Percentiles rank a stretch among this genome's conserved stretches.
Conservation (phyloP, 1,140 invertebrate genomes). For the Lepidurus couesii region DNA sequence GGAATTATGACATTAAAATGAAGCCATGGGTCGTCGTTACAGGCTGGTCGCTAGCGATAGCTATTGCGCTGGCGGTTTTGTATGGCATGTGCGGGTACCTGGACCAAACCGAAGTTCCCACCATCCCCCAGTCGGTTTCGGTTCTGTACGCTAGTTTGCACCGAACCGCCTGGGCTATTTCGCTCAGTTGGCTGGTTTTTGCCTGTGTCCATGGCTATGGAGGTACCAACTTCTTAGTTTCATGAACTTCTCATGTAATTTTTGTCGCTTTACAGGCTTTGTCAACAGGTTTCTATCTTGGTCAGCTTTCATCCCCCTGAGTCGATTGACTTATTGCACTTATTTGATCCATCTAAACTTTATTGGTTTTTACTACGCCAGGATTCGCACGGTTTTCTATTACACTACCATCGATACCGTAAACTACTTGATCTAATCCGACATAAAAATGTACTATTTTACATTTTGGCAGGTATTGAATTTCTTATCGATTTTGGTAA, state of each 20-base stretch:
- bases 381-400: neutral
- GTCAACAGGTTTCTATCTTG: constrained; percentile 71
- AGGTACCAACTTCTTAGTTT: constrained; percentile 10
- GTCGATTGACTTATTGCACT: constrained; percentile 79
- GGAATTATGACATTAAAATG: neutral
- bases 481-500: constrained; percentile 52
- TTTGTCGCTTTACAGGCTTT: constrained; percentile 46
- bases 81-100: neutral
- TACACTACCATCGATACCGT: neutral
- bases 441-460: neutral
- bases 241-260: neutral
- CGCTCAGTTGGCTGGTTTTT: constrained; percentile 13
- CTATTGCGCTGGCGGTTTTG: neutral
- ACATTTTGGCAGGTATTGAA: constrained; percentile 47
- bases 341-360: constrained; percentile 86
- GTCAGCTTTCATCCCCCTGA: constrained; percentile 69
- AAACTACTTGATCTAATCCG: neutral
- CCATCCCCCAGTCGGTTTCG: neutral
- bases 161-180: neutral
- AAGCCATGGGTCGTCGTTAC: neutral
- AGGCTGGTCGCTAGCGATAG: neutral
- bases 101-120: neutral
- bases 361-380: constrained; percentile 42
- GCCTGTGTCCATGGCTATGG: constrained; percentile 17
- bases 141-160: neutral